Conservation (phyloP, 2,888 invertebrate species). For the Phragmatobia fuliginosa region DNA sequence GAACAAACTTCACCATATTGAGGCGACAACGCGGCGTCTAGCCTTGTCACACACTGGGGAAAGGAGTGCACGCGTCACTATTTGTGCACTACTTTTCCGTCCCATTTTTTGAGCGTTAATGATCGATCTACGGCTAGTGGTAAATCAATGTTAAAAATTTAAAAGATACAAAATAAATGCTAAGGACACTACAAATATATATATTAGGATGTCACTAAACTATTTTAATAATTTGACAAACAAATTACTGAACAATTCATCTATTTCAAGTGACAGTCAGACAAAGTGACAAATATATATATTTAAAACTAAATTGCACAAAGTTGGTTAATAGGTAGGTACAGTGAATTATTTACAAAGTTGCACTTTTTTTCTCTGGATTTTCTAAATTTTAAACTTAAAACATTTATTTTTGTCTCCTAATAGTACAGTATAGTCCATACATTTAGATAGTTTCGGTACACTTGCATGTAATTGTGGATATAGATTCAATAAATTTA, state of each 20-base stretch:
- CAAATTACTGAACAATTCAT: conserved; percentile 14
- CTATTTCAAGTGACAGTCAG: conserved; percentile 28
- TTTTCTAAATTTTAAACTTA: conserved; percentile 13
- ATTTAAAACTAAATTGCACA: conserved; percentile 49
- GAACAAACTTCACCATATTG: too few species aligned
- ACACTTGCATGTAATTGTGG: too few species aligned
- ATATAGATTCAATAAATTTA: too few species aligned
- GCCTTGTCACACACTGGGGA: too few species aligned
- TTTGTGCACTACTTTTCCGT: too few species aligned
- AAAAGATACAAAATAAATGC: conserved; percentile 9
- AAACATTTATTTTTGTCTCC: background rate
- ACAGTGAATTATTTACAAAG: conserved; percentile 42
- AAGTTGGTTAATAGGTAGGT: conserved; percentile 35
- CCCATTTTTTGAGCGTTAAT: too few species aligned
- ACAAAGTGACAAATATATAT: conserved; percentile 28
- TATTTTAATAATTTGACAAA: conserved; percentile 25
- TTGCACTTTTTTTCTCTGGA: conserved; percentile 1
- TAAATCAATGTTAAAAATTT: conserved; percentile 19
- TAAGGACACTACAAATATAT: conserved; percentile 28
- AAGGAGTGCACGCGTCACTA: too few species aligned
- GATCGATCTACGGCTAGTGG: too few species aligned
- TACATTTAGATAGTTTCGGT: too few species aligned
- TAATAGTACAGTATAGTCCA: too few species aligned
- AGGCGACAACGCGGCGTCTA: too few species aligned
- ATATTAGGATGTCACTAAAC: conserved; percentile 30